Percentiles rank a stretch among this genome's conserved stretches.
Evolutionary conservation across 2,113 vertebrate species (phyloP).

Genomic region (Tetrao urogallus): DNA sequence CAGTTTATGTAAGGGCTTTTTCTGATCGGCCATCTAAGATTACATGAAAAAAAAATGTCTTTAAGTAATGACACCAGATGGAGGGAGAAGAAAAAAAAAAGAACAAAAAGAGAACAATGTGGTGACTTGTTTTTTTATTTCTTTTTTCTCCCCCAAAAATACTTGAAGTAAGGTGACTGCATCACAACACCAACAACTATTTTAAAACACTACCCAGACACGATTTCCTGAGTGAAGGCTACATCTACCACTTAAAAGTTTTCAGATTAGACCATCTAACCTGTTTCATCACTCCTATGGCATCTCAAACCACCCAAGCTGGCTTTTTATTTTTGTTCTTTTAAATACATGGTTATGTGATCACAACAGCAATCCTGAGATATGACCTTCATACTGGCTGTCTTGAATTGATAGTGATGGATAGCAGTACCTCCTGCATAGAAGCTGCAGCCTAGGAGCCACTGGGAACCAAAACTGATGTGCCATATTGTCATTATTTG

Average conservation of each 20-base stretch:
- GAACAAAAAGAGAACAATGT: background rate
- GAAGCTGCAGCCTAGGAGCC: background rate
- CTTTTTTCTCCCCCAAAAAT: background rate
- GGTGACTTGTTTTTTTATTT: too few relatives aligned
- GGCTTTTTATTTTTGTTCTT: background rate
- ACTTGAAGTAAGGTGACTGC: background rate
- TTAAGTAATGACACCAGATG: background rate
- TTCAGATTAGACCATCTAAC: background rate
- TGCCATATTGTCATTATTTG: background rate
- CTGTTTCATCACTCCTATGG: background rate
- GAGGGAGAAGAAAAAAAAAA: background rate
- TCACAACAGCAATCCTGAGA: background rate
- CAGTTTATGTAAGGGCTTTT: background rate
- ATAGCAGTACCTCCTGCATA: too few relatives aligned
- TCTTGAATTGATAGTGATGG: background rate
- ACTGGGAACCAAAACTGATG: background rate
- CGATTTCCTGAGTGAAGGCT: background rate
- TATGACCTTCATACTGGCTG: rapidly evolving
- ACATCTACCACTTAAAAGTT: background rate
- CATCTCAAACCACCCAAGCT: background rate
- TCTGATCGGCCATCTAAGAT: background rate
- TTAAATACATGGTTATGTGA: rapidly evolving
- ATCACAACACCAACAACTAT: background rate
- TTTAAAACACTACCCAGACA: background rate
- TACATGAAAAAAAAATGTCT: background rate